Base-by-base conservation (phyloP, 30 jellyfish, hydroid and myxozoan species). In the Hydra vulgaris region DNA sequence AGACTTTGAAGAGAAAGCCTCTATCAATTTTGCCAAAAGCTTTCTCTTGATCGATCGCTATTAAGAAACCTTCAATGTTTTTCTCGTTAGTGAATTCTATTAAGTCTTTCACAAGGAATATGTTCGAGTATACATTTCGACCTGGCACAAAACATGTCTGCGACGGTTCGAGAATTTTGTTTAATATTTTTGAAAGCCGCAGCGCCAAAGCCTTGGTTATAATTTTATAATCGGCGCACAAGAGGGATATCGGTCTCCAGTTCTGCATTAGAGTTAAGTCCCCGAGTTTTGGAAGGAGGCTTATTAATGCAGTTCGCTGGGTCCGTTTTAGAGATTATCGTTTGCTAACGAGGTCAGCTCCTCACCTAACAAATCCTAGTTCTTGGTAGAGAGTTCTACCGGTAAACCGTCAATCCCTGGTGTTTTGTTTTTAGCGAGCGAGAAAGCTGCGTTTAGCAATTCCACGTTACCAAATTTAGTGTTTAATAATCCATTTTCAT, bases 91-190 rank as follows among this genome's bases (percentile, higher is more conserved):
- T 40, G 0, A 25, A 85, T 12, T 23, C 26, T 23, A 79, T 19
- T 25, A 54, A 8, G 21, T 85, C 89, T 0, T 85, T 55, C 16
- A 78, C 40, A 52, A 80, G 81, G 72, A 25, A 21, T 19, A 73
- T 1, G 75, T 85, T 79, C 73, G 74, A 84, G 66, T 25, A 71
- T 18, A 85, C 72, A 8, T 81, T 73, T 3, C 95, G 25, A 53
- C 85, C 85, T 15, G 95, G 86, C 18, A 70, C 90, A 72, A 76
- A 26, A 61, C 90, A 85, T 7, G 89, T 72, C 70, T 79, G 90
- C 68, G 80, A 84, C 22, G 40, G 69, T 19, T 55, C 26, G 1
- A 85, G 24, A 0, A 85, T 66, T 7, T 27, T 17, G 26, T 24
- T 66, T 17, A 73, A 61, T 18, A 72, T 74, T 18, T 61, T 12